Evolutionary conservation across 2,888 invertebrate genomes (phyloP).

Genomic region (Sclerodermus sp.): DNA sequence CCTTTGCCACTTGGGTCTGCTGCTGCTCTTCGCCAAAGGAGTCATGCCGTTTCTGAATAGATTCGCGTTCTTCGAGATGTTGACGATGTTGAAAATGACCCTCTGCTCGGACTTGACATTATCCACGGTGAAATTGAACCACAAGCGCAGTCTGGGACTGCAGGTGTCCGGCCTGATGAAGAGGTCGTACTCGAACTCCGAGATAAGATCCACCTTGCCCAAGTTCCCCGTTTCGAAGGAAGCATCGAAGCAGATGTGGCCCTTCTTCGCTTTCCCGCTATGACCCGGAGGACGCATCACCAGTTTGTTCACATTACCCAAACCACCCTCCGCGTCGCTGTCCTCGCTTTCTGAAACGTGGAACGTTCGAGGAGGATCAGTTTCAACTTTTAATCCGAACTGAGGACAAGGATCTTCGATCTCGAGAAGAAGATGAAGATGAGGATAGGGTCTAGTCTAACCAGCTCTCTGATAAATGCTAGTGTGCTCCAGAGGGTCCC

Average conservation of each 20-base stretch:
- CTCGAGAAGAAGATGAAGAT: no score
- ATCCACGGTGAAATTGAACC: conserved; percentile 98
- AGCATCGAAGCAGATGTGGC: conserved; percentile 95
- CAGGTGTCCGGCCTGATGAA: conserved; percentile 96
- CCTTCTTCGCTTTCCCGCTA: conserved; percentile 93
- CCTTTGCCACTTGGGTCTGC: conserved; percentile 85
- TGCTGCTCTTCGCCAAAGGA: conserved; percentile 89
- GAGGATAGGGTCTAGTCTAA: conserved; percentile 21
- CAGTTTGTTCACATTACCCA: conserved; percentile 87
- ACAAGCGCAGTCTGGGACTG: conserved; percentile 87
- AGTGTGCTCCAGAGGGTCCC: conserved; percentile 53
- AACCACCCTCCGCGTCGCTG: conserved; percentile 89
- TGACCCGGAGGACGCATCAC: conserved; percentile 89
- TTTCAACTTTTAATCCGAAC: background rate
- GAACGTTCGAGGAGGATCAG: no score
- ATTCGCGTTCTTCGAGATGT: conserved; percentile 90
- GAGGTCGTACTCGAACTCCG: conserved; percentile 94
- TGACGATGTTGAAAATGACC: conserved; percentile 95
- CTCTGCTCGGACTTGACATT: conserved; percentile 92
- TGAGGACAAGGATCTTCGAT: no score
- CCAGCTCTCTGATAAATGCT: conserved; percentile 54
- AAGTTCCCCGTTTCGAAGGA: conserved; percentile 96
- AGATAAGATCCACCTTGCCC: conserved; percentile 91
- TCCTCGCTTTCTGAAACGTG: conserved; percentile 81
- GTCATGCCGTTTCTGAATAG: conserved; percentile 89